Conservation (phyloP, 2,113 vertebrate species). For the Lampris megalopsis region DNA sequence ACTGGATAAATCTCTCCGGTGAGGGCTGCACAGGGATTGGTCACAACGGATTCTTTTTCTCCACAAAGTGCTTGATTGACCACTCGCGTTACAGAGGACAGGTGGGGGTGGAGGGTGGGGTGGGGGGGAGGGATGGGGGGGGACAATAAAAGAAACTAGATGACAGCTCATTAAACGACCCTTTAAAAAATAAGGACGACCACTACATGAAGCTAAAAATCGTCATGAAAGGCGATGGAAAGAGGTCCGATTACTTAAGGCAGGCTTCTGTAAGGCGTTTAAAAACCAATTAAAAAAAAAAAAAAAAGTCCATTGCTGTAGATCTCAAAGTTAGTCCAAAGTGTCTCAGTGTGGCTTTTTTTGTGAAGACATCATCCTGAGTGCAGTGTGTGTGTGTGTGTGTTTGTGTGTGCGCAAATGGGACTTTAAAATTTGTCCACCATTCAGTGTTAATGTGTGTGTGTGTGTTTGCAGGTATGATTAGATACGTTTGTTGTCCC, state of each 20-base stretch:
- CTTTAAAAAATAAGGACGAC: slow-evolving; percentile 47
- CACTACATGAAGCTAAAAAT: slow-evolving; percentile 66
- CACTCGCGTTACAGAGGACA: slow-evolving; percentile 75
- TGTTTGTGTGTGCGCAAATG: slow-evolving; percentile 24
- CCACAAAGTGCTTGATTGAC: slow-evolving; percentile 84
- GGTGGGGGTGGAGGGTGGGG: slow-evolving; percentile 7
- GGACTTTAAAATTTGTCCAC: slow-evolving; percentile 63
- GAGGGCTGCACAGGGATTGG: slow-evolving; percentile 60
- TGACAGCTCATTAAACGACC: slow-evolving; percentile 60
- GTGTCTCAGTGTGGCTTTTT: slow-evolving; percentile 79
- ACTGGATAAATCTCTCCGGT: slow-evolving; percentile 31
- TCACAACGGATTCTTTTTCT: slow-evolving; percentile 61
- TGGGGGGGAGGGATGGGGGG: not conserved
- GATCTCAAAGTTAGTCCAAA: slow-evolving; percentile 82
- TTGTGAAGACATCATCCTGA: slow-evolving; percentile 78
- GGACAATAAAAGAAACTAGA: slow-evolving; percentile 53
- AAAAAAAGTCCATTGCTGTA: slow-evolving; percentile 79
- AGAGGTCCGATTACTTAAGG: slow-evolving; percentile 77
- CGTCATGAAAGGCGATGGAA: slow-evolving; percentile 55
- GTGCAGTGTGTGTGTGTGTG: slow-evolving; percentile 62
- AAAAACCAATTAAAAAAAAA: too few relatives aligned
- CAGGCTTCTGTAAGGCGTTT: slow-evolving; percentile 84
- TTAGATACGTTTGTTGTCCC: not conserved
- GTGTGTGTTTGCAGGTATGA: slow-evolving; percentile 26
- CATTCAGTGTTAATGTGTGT: slow-evolving; percentile 59